Conservation (phyloP, 2,113 vertebrate genomes). For the Cebus imitator region DNA sequence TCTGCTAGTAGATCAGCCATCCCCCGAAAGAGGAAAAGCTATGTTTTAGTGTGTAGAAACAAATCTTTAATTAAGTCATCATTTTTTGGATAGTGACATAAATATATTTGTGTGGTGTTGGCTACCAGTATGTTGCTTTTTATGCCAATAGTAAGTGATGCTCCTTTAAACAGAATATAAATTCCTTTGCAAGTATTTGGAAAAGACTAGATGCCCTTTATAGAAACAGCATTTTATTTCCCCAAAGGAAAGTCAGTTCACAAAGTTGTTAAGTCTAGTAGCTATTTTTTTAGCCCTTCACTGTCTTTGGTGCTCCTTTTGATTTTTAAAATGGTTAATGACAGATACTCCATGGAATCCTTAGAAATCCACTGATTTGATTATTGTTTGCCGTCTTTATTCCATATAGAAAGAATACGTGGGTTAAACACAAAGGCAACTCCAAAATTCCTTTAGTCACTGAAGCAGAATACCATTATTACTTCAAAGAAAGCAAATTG, state of each 20-base stretch:
- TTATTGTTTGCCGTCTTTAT: conserved; percentile 69
- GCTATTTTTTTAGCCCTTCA: background rate
- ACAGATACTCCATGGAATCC: conserved; percentile 69
- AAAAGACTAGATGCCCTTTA: conserved; percentile 23
- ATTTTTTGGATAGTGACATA: too few species aligned
- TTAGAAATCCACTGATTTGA: conserved; percentile 71
- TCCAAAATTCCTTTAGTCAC: conserved; percentile 78
- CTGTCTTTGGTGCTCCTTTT: conserved; percentile 31
- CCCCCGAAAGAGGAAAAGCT: too few species aligned
- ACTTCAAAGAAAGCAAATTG: conserved; percentile 79
- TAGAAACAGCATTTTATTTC: conserved; percentile 46
- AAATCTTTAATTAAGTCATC: too few species aligned
- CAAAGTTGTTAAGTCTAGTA: conserved; percentile 1
- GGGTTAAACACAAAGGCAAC: conserved; percentile 74
- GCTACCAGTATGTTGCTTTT: background rate
- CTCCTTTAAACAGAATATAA: background rate
- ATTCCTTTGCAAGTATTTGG: conserved; percentile 46
- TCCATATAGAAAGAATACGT: conserved; percentile 71
- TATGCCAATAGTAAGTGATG: background rate
- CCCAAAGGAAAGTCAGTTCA: background rate
- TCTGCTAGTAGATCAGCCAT: too few species aligned
- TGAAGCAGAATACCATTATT: conserved; percentile 81
- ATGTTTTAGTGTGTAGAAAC: too few species aligned
- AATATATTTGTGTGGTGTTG: too few species aligned
- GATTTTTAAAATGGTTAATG: conserved; percentile 74